phyloP scores from a whole-genome alignment of 2,888 invertebrate species.

The Pyrocoelia pectoralis region DNA sequence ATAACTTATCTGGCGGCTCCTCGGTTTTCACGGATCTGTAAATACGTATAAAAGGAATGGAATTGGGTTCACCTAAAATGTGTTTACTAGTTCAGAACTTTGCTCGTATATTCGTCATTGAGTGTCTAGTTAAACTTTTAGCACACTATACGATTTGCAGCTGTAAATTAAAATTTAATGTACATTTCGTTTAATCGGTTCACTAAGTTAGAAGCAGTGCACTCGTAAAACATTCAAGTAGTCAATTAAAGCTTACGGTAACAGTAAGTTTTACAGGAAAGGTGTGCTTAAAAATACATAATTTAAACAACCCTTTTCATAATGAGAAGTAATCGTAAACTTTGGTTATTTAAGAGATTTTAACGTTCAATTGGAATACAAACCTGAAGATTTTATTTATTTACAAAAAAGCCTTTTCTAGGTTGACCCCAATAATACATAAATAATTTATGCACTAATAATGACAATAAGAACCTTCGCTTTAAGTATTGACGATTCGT shows the following conservation, averaged over 20 bases:
- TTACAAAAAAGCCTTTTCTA: not conserved
- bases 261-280: slow-evolving; percentile 2
- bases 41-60: slow-evolving; percentile 39
- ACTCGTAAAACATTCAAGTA: slow-evolving; percentile 7
- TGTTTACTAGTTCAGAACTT: slow-evolving; percentile 42
- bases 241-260: not conserved
- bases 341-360: slow-evolving; percentile 29
- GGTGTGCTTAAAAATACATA: not conserved
- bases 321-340: slow-evolving; percentile 1
- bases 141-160: slow-evolving; percentile 28
- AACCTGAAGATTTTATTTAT: slow-evolving; percentile 17
- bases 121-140: slow-evolving; percentile 39
- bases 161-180: slow-evolving; percentile 36
- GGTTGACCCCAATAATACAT: not conserved
- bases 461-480: not conserved
- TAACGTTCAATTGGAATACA: slow-evolving; percentile 34
- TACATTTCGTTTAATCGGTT: slow-evolving; percentile 21
- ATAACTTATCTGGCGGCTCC: slow-evolving; percentile 36
- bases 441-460: not conserved
- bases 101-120: slow-evolving; percentile 39
- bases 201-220: not conserved
- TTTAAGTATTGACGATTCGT: slow-evolving; percentile 7
- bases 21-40: slow-evolving; percentile 35
- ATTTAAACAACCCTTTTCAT: not conserved
- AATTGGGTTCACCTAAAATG: slow-evolving; percentile 41